Evolutionary conservation across 2,113 vertebrate species (phyloP).

Genomic region (cattle (Bos taurus)): ARS-UCD2.0 NC_037333.1:9591001-9591500

Average conservation of each 20-base stretch:
- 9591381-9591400: background rate
- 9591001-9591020: background rate
- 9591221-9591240: background rate
- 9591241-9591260: background rate
- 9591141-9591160: background rate
- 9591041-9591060: background rate
- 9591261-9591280: background rate
- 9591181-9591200: background rate
- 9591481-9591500: background rate
- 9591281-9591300: background rate
- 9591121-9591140: background rate
- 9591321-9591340: background rate
- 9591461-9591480: background rate
- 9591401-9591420: background rate
- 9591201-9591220: background rate
- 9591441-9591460: background rate
- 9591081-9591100: background rate
- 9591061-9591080: background rate
- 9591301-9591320: background rate
- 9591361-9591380: background rate
- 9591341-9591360: background rate
- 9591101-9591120: background rate
- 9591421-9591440: fast-evolving
- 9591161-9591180: background rate
- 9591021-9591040: background rate